Evolutionary conservation across 2,888 invertebrate genomes (phyloP), one percentile per base, ranked within the genome.

Genomic region (Deroplatys truncata): DNA sequence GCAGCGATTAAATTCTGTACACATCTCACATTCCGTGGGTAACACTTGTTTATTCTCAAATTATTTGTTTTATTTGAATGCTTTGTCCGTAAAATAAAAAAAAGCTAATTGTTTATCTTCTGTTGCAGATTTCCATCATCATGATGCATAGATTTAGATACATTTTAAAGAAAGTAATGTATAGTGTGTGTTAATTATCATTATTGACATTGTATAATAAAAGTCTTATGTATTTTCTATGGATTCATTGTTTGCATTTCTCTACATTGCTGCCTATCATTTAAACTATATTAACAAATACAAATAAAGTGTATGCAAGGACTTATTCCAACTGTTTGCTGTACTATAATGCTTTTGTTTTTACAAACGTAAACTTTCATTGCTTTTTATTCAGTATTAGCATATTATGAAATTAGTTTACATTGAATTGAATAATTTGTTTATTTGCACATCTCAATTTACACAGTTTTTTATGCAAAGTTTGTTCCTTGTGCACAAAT

Each of bases 1-100:
- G 90, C 29, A 90, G 90, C 43, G 90, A 91, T 28, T 91, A 89
- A 84, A 86, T 83, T n/a, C 72, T 29, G 16, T 82, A 82, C n/a
- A 25, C 84, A 86, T 89, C 84, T 84, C 89, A 84, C 29, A 86
- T 89, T 89, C 86, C 89, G 31, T n/a, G 31, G 84, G 87, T 87
- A 29, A 31, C 28, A 82, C 7, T 72, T 20, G 3, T 20, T 72
- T 72, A 16, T 72, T 43, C 5, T 72, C 56, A 72, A n/a, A n/a
- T n/a, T 84, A 1, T 84, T 84, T 2, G 7, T 84, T 84, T n/a
- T 1, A 7, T 31, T 20, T 8, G 3, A 84, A 1, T 84, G 28
- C 28, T 84, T 16, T 20, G 2, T 1, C 7, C 3, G 10, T 1
- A 72, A 20, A 20, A 25, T 5, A 72, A 72, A 1, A 72, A 13